phyloP scores from a whole-genome alignment of 2,888 invertebrate species.

The Amiota mariae region DNA sequence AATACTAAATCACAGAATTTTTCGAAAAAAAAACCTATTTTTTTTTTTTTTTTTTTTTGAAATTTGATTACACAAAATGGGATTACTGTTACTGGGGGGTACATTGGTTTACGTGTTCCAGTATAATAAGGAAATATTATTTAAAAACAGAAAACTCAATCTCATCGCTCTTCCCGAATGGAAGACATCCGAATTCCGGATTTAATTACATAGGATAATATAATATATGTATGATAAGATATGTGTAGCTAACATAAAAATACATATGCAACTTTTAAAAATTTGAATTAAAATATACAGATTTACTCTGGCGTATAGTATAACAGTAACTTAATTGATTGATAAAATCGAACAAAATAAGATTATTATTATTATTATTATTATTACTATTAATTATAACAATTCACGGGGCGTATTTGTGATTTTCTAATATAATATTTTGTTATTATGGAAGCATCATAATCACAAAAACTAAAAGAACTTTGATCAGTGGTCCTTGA shows the following conservation, averaged over 20 bases:
- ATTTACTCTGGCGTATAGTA: constrained; percentile 20
- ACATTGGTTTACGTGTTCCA: no score
- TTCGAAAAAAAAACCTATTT: constrained; percentile 55
- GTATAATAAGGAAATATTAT: no score
- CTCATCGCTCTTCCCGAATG: no score
- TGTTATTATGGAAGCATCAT: constrained; percentile 48
- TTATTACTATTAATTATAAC: not conserved
- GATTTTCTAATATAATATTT: not conserved
- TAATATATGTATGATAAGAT: no score
- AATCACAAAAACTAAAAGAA: constrained; percentile 16
- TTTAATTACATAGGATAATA: no score
- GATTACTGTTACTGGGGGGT: not conserved
- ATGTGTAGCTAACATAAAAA: no score
- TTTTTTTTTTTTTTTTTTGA: constrained; percentile 19
- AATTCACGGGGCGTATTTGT: constrained; percentile 5
- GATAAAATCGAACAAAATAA: no score
- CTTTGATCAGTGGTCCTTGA: constrained; percentile 15
- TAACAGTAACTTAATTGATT: constrained; percentile 12
- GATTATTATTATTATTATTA: no score
- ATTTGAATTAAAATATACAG: no score
- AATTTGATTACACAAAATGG: constrained; percentile 31
- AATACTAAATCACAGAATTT: constrained; percentile 69
- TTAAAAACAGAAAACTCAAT: no score
- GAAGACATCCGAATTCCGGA: no score
- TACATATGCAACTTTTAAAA: no score